Base-by-base conservation (phyloP, 2,888 invertebrate species). In the Chelonus formosanus region DNA sequence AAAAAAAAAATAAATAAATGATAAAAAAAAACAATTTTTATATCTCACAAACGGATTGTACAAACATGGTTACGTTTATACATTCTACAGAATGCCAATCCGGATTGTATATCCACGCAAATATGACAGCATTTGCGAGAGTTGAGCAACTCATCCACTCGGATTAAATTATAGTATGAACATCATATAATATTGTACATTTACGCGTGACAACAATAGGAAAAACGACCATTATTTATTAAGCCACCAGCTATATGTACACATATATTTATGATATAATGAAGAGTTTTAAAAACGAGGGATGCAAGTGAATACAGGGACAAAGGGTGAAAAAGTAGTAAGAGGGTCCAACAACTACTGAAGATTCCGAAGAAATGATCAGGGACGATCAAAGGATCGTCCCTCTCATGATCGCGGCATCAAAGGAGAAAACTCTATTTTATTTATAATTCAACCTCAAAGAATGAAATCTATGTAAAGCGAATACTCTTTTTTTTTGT, bases 331-430 rank as follows among this genome's bases (percentile, higher is more conserved):
- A 45, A 47, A 32, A 45, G 45, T 45, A 35, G 58, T 10, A 43
- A 47, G 20, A 36, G 36, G 35, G 48, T 45, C 58, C 35, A 48
- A 58, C 57, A 63, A 61, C 68, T 70, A 70, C 69, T 63, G 69
- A 69, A 63, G 70, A 68, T 67, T 68, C 65, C 68, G 67, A 68
- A 70, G 69, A 62, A 69, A 66, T 67, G 67, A 62, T 62, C 69
- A 65, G 65, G 75, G 77, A 70, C 69, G 70, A 77, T 78, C 78
- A 78, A 77, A 78, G 78, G 74, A 74, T 76, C 76, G 76, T 75
- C 77, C 76, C 78, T 68, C 63, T 72, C 65, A 69, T 72, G 73
- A 70, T 72, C 72, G 73, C 66, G 68, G 68, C 74, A 75, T 78
- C 78, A 78, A 78, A 78, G 78, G 72, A 72, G 74, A 70, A 70